Evolutionary conservation across 1,140 invertebrate genomes (phyloP).

Genomic region (Bombus cullumanus): DNA sequence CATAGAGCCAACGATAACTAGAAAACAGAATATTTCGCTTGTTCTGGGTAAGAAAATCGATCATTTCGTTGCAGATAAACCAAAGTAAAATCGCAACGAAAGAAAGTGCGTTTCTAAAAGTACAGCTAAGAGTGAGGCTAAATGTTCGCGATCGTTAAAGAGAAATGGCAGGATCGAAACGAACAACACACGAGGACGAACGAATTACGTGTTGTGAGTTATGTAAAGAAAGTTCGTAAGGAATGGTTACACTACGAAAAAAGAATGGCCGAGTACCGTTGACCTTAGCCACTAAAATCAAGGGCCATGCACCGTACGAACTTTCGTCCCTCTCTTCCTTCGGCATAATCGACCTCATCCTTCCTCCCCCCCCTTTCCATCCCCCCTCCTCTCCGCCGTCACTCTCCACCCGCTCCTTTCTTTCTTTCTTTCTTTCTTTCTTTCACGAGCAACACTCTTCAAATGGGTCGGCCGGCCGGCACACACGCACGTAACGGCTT

Average conservation of each 20-base stretch:
- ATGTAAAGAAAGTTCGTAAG: conserved; percentile 7
- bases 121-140: too few species aligned
- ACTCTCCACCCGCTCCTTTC: neutral
- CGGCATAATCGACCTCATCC: conserved; percentile 49
- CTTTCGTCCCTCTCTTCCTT: conserved; percentile 2
- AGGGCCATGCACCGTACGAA: conserved; percentile 61
- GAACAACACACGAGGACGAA: neutral
- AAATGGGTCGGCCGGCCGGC: conserved; percentile 78
- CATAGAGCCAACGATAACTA: too few species aligned
- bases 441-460: conserved; percentile 64
- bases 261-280: conserved; percentile 64
- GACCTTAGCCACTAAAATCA: conserved; percentile 77
- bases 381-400: fast-evolving
- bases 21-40: too few species aligned
- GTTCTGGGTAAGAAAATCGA: neutral
- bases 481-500: conserved; percentile 80
- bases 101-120: neutral
- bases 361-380: conserved; percentile 10
- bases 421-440: neutral
- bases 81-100: neutral
- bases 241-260: conserved; percentile 23
- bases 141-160: neutral
- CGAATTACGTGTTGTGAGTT: conserved; percentile 31
- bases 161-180: neutral
- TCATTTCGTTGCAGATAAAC: neutral